These are phyloP conservation scores for Pristionchus fissidentatus DNA, from an alignment of 2,888 invertebrate species.

Conservation along the genomic window DNA sequence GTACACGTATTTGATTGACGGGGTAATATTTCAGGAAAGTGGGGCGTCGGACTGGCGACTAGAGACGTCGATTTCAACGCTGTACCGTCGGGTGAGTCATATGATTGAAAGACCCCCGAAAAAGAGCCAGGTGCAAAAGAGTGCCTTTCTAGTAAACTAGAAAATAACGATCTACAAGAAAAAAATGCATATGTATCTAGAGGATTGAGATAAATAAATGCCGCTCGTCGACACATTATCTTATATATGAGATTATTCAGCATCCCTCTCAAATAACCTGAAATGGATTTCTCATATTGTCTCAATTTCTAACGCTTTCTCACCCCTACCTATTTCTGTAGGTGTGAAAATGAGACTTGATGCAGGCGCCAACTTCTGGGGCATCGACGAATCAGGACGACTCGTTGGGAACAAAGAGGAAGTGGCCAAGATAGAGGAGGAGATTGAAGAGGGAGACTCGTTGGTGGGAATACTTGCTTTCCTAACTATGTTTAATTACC, in stretches of 20 bases:
- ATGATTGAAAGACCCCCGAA: conserved; percentile 78
- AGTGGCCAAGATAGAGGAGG: conserved; percentile 81
- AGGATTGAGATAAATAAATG: too few relatives aligned
- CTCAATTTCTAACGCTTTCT: too few relatives aligned
- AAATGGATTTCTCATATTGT: not conserved
- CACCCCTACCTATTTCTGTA: too few relatives aligned
- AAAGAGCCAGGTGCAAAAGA: not conserved
- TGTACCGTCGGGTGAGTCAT: conserved; percentile 79
- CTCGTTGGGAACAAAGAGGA: conserved; percentile 89
- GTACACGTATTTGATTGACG: not conserved
- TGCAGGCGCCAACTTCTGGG: conserved; percentile 83
- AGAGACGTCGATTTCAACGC: conserved; percentile 88
- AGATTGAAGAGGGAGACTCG: conserved; percentile 92
- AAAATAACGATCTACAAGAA: too few relatives aligned
- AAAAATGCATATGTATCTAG: too few relatives aligned
- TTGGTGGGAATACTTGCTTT: conserved; percentile 80
- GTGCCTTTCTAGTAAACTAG: too few relatives aligned
- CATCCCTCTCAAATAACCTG: not conserved
- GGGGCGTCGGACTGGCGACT: conserved; percentile 95
- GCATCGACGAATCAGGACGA: conserved; percentile 89
- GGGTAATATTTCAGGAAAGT: conserved; percentile 79
- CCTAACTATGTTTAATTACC: too few relatives aligned
- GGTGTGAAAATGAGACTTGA: too few relatives aligned
- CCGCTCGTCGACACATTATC: too few relatives aligned
- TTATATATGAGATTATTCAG: too few relatives aligned